phyloP scores from a whole-genome alignment of 2,113 vertebrate genomes.

The Albula goreensis region DNA sequence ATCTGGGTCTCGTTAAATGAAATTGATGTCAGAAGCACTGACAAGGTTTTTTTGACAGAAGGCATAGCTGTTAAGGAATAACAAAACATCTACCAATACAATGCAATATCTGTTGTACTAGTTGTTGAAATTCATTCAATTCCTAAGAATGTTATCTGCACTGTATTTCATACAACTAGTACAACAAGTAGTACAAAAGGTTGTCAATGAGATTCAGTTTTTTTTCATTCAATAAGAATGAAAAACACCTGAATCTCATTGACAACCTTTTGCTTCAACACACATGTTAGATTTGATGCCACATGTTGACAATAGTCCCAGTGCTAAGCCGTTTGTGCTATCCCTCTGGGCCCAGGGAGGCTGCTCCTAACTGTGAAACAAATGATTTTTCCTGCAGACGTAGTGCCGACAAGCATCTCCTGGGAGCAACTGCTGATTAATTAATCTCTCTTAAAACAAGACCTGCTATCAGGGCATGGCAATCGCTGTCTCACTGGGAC shows the following conservation, averaged over 20 bases:
- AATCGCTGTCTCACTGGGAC: not conserved
- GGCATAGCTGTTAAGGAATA: too few species aligned
- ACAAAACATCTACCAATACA: too few species aligned
- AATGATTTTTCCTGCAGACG: slow-evolving; percentile 1
- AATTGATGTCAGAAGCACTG: too few species aligned
- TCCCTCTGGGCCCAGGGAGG: not conserved
- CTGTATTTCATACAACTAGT: too few species aligned
- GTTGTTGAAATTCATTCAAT: too few species aligned
- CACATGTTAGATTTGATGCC: not conserved
- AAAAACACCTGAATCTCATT: not conserved
- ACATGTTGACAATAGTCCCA: not conserved
- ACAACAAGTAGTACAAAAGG: too few species aligned
- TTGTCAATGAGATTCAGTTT: too few species aligned
- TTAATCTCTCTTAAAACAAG: not conserved
- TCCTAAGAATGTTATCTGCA: too few species aligned
- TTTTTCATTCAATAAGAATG: not conserved
- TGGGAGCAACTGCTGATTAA: not conserved
- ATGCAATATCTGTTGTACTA: too few species aligned
- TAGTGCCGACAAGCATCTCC: not conserved
- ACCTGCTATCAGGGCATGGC: not conserved
- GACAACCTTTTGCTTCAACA: not conserved
- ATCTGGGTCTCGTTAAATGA: too few species aligned
- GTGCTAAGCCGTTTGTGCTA: not conserved
- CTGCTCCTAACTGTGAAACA: not conserved
- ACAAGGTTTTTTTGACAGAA: too few species aligned